Conservation (phyloP, 1,140 invertebrate genomes). For the Orchesella cincta region DNA sequence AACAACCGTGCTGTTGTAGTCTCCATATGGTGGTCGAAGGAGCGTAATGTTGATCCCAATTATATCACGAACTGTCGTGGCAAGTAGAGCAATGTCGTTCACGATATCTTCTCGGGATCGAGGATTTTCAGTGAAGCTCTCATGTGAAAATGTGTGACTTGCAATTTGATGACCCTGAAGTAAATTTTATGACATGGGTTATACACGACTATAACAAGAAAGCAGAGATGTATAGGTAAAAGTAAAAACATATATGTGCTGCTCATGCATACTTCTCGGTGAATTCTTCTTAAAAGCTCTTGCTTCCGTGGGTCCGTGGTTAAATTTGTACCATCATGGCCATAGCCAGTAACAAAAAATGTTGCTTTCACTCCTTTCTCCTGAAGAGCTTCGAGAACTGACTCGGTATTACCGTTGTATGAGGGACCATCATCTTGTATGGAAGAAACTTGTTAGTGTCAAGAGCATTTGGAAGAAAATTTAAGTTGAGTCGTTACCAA, state of each 20-base stretch:
- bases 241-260: no score
- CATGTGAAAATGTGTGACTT: conserved; percentile 3
- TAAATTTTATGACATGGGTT: no score
- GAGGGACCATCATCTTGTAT: conserved; percentile 25
- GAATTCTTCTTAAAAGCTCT: not conserved
- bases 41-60: not conserved
- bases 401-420: not conserved
- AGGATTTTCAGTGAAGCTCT: not conserved
- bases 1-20: not conserved
- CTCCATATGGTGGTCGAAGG: not conserved
- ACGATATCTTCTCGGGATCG: not conserved
- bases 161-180: conserved; percentile 18
- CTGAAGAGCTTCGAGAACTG: not conserved
- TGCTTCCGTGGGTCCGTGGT: conserved; percentile 4
- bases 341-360: conserved; percentile 19
- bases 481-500: conserved; percentile 15
- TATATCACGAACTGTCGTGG: not conserved
- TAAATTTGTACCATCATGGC: not conserved
- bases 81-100: not conserved
- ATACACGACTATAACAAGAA: no score
- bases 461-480: not conserved
- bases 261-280: not conserved
- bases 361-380: conserved; percentile 15
- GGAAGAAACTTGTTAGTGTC: not conserved
- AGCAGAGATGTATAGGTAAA: no score